phyloP scores from a whole-genome alignment of 1,140 invertebrate genomes.

The Zaprionus kolodkinae region DNA sequence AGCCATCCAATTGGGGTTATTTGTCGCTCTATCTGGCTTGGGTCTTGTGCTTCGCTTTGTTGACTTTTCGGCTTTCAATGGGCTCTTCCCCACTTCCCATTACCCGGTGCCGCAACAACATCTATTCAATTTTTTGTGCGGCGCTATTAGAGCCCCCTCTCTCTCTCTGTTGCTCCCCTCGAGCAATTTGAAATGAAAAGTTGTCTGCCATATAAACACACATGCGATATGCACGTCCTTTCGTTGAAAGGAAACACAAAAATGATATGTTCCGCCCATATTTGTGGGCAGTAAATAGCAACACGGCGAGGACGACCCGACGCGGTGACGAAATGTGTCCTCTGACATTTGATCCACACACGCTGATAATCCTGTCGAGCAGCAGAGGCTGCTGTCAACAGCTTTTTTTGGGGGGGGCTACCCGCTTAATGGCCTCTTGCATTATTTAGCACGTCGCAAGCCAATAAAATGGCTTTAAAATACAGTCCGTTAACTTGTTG shows the following conservation, averaged over 20 bases:
- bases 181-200: constrained; percentile 79
- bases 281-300: constrained; percentile 75
- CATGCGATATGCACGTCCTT: constrained; percentile 16
- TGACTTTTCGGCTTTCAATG: constrained; percentile 79
- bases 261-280: constrained; percentile 49
- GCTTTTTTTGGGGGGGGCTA: constrained; percentile 24
- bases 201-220: constrained; percentile 69
- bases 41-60: constrained; percentile 56
- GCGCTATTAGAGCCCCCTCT: constrained; percentile 57
- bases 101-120: constrained; percentile 35
- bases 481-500: constrained; percentile 54
- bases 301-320: constrained; percentile 54
- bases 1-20: constrained; percentile 79
- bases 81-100: neutral
- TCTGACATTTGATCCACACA: constrained; percentile 80
- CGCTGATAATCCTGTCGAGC: constrained; percentile 68
- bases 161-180: constrained; percentile 26
- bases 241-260: constrained; percentile 42
- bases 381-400: constrained; percentile 50
- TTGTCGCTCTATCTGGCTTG: constrained; percentile 76
- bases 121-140: constrained; percentile 78
- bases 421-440: constrained; percentile 70
- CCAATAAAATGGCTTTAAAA: constrained; percentile 75
- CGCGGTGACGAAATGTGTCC: constrained; percentile 77
- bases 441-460: constrained; percentile 73